Evolutionary conservation across 2,888 invertebrate species (phyloP), one percentile per base, ranked within the genome.

Genomic region (Tolmerus cingulatus): DNA sequence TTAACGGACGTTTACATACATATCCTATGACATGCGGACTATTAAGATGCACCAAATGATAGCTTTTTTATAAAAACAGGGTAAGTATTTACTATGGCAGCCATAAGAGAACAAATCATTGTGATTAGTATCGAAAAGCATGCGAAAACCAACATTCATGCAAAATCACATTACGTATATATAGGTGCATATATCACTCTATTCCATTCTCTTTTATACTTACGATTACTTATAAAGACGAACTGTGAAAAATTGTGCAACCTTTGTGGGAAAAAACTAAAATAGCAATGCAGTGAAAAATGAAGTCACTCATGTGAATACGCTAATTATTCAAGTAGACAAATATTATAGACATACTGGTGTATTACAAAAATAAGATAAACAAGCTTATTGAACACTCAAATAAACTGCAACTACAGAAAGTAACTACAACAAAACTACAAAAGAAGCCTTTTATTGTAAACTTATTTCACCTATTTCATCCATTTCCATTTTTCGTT

Each of bases 401-500:
- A 51, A 51, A 51, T 5, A 51, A 51, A 51, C n/a, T 51, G 51
- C 7, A 51, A 51, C 51, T 51, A 51, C 51, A n/a, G n/a, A n/a
- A 51, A 51, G 37, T 30, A 37, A 76, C 37, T 19, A 76, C 30
- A 37, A 76, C 57, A 46, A 79, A 55, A 51, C 23, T 23, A 37
- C 82, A 84, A 66, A 16, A 66, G 40, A 84, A 84, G 57, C 40
- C 57, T 66, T 66, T 66, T 66, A 66, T 66, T 66, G n/a, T 74
- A 74, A 66, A 85, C 74, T 46, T 74, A 85, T 85, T 74, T 85
- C 82, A 85, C 74, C 85, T 74, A 85, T 74, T 74, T 74, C 85
- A 43, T 74, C 74, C 74, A 85, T 43, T 43, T 85, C 85, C 85
- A 85, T 85, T 27, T 74, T 46, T 46, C 30, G 43, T 85, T 43